Evolutionary conservation across 2,888 invertebrate species (phyloP), one percentile per base, ranked within the genome.

Genomic region (Drepanosiphum platanoidis): DNA sequence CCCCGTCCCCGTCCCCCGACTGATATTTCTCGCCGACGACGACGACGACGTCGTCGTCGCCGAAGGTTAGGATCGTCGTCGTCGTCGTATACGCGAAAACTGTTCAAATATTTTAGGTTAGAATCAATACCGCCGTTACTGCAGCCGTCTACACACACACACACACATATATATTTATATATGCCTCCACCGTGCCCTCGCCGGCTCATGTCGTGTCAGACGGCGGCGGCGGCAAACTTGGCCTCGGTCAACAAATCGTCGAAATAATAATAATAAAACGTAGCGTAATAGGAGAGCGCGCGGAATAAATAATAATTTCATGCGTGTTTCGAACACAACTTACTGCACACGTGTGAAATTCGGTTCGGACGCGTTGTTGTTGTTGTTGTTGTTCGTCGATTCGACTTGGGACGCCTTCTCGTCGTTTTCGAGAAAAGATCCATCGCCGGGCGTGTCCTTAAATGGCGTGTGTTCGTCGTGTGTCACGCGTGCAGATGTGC

Each of bases 31-130:
- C n/a, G n/a, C n/a, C n/a, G n/a, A n/a, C n/a, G n/a, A n/a, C n/a
- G n/a, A n/a, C n/a, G n/a, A n/a, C n/a, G n/a, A 22, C 22, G 2
- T n/a, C n/a, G 27, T 36, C 32, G 8, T 30, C 1, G 0, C 18
- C 30, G 68, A 80, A 70, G 27, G 70, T 70, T 36, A 42, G 71
- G 71, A 52, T 72, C 61, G 2, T n/a, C n/a, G 27, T 36, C 32
- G 8, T 30, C 1, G 0, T 11, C 30, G 68, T 42, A 58, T 72
- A 61, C 18, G 71, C 81, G 71, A 61, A 82, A 72, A 82, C 22
- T 32, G 71, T 82, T 72, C 71, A 81, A 70, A 71, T 81, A 58
- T 81, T 81, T 81, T 81, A 72, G 81, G 81, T 72, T 72, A 82
- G 58, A 72, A 82, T 81, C 80, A 81, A 81, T 72, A 82, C 71